Conservation (phyloP, 2,888 invertebrate genomes). For the Coelopa pilipes region DNA sequence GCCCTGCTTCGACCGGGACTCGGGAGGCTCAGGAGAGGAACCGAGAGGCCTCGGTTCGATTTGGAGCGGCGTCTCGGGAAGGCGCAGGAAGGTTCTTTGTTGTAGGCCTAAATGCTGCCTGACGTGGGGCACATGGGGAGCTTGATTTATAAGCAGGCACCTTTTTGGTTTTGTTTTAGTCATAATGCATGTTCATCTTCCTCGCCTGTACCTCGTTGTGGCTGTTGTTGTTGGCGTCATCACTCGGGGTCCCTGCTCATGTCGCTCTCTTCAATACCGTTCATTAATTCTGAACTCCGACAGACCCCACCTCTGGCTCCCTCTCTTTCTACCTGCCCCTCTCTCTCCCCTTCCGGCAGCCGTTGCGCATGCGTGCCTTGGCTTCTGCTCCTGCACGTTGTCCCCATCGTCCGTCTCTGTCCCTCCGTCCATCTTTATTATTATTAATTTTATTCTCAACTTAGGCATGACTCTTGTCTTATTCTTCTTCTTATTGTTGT, state of each 20-base stretch:
- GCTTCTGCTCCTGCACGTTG: slow-evolving; percentile 24
- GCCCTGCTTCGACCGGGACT: neutral
- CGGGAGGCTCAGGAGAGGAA: neutral
- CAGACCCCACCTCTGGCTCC: no score
- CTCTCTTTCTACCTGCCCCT: no score
- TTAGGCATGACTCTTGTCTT: slow-evolving; percentile 13
- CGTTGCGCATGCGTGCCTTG: slow-evolving; percentile 31
- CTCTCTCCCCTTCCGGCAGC: neutral
- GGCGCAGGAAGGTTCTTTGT: slow-evolving; percentile 26
- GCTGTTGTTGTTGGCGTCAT: neutral
- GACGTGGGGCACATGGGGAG: slow-evolving; percentile 20
- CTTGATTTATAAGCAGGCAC: slow-evolving; percentile 33
- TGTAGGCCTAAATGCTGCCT: slow-evolving; percentile 22
- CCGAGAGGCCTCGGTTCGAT: neutral
- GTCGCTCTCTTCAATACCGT: slow-evolving; percentile 15
- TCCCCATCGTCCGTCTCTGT: slow-evolving; percentile 4
- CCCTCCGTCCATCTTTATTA: slow-evolving; percentile 35
- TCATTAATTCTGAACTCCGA: slow-evolving; percentile 28
- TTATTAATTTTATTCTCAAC: slow-evolving; percentile 42
- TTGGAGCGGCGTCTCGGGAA: neutral
- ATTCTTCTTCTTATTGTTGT: slow-evolving; percentile 38
- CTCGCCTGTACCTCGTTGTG: neutral
- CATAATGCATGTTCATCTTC: neutral
- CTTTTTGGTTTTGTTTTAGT: slow-evolving; percentile 7
- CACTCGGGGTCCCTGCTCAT: slow-evolving; percentile 5